Conservation (phyloP, 2,888 invertebrate species). For the Belgica antarctica region DNA sequence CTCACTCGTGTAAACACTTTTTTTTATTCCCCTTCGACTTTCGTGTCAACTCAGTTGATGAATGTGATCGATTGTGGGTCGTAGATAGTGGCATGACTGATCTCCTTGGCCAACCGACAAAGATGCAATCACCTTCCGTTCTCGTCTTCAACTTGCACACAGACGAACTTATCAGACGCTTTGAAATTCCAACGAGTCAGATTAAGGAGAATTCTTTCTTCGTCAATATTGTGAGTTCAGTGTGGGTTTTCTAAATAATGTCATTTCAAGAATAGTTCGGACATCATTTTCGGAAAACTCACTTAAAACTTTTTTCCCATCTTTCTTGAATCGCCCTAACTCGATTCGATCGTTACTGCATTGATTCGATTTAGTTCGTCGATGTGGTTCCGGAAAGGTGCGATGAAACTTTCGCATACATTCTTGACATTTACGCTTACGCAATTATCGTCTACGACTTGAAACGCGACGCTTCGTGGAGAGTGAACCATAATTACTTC, state of each 20-base stretch:
- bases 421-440: slow-evolving; percentile 74
- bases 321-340: too few relatives aligned
- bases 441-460: slow-evolving; percentile 71
- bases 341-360: not conserved
- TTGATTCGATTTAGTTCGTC: slow-evolving; percentile 59
- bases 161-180: slow-evolving; percentile 67
- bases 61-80: slow-evolving; percentile 56
- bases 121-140: slow-evolving; percentile 9
- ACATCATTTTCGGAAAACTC: not conserved
- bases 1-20: not conserved
- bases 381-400: slow-evolving; percentile 70
- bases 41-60: slow-evolving; percentile 50
- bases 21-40: not conserved
- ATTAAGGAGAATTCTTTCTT: slow-evolving; percentile 74
- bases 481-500: slow-evolving; percentile 78
- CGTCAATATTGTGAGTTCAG: slow-evolving; percentile 69
- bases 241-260: not conserved
- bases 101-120: slow-evolving; percentile 49
- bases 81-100: slow-evolving; percentile 53
- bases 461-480: slow-evolving; percentile 72
- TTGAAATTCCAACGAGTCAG: slow-evolving; percentile 65
- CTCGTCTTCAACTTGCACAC: slow-evolving; percentile 21
- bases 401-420: slow-evolving; percentile 72
- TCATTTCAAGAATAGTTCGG: not conserved
- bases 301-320: not conserved